Percentiles rank a stretch among this genome's conserved stretches.
phyloP scores from a whole-genome alignment of 2,797 vertebrate species.

The Notolepis coatsorum region DNA sequence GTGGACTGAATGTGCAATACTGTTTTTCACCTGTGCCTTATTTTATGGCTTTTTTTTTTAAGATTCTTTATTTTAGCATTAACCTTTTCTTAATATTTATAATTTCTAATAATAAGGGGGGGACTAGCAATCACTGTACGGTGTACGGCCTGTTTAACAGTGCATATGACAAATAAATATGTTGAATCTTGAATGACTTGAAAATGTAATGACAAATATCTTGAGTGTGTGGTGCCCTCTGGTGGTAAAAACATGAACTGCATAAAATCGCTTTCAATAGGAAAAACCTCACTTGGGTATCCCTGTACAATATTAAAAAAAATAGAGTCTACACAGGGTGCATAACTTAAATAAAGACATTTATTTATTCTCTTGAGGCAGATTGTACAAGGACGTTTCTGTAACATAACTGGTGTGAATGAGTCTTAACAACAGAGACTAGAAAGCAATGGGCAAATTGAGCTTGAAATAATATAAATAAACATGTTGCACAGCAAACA shows the following conservation, averaged over 20 bases:
- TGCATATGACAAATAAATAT: too few species aligned
- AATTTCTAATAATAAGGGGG: too few species aligned
- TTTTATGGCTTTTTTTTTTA: too few species aligned
- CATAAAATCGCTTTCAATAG: neutral
- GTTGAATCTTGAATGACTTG: too few species aligned
- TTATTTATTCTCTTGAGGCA: neutral
- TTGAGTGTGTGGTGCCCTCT: conserved; percentile 13
- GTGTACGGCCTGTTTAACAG: too few species aligned
- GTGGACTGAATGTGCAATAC: too few species aligned
- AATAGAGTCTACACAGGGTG: neutral
- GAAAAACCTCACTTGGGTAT: neutral
- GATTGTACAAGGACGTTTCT: neutral
- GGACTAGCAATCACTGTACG: too few species aligned
- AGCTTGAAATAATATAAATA: conserved; percentile 24
- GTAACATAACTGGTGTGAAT: conserved; percentile 2
- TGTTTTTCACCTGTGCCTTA: too few species aligned
- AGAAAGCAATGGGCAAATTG: neutral
- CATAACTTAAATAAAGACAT: neutral
- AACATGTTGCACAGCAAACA: neutral
- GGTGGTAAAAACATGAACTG: conserved; percentile 1
- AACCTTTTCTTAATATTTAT: too few species aligned
- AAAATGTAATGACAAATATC: too few species aligned
- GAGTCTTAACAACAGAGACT: neutral
- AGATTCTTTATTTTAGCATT: too few species aligned
- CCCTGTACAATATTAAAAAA: neutral